phyloP scores from a whole-genome alignment of 2,113 vertebrate genomes.

The Atrichornis clamosus region DNA sequence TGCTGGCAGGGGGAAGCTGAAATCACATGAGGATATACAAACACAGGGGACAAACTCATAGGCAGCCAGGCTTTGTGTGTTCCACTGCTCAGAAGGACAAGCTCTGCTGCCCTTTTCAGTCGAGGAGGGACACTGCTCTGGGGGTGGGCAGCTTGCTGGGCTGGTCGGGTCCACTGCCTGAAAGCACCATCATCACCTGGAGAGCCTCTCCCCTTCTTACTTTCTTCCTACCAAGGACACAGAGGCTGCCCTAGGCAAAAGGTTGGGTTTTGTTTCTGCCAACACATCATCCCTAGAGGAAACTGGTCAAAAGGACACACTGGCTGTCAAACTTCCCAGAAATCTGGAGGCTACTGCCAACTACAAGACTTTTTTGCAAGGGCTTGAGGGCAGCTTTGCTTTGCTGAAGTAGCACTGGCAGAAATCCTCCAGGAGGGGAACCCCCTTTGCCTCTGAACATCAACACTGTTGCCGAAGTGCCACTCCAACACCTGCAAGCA shows the following conservation, averaged over 20 bases:
- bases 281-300: not conserved
- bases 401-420: not conserved
- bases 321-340: not conserved
- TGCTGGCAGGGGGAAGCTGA: not conserved
- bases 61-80: not conserved
- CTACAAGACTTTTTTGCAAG: not conserved
- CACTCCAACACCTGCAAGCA: slow-evolving; percentile 50
- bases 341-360: not conserved
- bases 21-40: not conserved
- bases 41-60: not conserved
- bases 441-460: slow-evolving; percentile 13
- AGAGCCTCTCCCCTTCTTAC: not conserved
- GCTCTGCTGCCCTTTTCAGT: not conserved
- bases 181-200: not conserved
- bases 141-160: not conserved
- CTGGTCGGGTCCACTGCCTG: fast-evolving
- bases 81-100: not conserved
- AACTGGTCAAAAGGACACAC: not conserved
- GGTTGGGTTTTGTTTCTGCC: not conserved
- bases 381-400: not conserved
- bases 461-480: not conserved
- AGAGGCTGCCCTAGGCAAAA: not conserved
- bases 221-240: not conserved
- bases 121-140: not conserved
- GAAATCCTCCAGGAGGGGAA: not conserved